Conservation (phyloP, 2,113 vertebrate species). For the Cephalopholis sonnerati region DNA sequence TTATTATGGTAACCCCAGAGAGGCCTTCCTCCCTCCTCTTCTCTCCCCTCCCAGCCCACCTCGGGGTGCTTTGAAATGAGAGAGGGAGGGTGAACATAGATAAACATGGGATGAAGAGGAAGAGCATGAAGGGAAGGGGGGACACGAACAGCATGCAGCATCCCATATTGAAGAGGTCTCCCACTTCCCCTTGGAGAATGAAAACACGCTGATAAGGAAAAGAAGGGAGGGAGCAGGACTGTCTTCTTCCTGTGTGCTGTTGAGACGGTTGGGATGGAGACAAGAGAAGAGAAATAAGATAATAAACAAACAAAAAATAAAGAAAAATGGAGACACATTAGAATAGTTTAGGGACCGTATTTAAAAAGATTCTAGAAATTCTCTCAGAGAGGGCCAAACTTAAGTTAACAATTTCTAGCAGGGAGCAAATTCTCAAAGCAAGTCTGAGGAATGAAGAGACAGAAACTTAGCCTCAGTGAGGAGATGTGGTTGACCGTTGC, state of each 20-base stretch:
- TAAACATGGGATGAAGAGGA: constrained; percentile 71
- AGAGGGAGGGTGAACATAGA: constrained; percentile 69
- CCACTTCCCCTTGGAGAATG: constrained; percentile 55
- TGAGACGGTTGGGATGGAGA: constrained; percentile 6
- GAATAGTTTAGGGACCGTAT: not conserved
- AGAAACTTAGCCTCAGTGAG: too few species aligned
- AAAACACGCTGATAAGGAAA: constrained; percentile 66
- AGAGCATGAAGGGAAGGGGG: constrained; percentile 21
- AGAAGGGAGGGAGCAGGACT: not conserved
- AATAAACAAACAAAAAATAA: not conserved
- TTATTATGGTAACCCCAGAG: constrained; percentile 78
- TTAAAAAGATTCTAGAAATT: too few species aligned
- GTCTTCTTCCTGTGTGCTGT: constrained; percentile 59
- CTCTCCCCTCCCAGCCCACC: constrained; percentile 49
- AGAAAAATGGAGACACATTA: not conserved
- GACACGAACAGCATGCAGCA: constrained; percentile 52
- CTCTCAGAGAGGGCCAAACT: too few species aligned
- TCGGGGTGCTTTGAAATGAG: constrained; percentile 79
- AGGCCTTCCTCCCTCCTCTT: constrained; percentile 66
- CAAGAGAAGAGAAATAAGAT: not conserved
- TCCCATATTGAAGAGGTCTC: constrained; percentile 62
- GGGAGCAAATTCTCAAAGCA: too few species aligned
- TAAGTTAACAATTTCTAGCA: too few species aligned
- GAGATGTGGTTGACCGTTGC: too few species aligned
- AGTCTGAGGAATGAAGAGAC: too few species aligned